These are phyloP conservation scores for Cervus canadensis DNA, from an alignment of 2,113 vertebrate genomes.

Conservation along the genomic window DNA sequence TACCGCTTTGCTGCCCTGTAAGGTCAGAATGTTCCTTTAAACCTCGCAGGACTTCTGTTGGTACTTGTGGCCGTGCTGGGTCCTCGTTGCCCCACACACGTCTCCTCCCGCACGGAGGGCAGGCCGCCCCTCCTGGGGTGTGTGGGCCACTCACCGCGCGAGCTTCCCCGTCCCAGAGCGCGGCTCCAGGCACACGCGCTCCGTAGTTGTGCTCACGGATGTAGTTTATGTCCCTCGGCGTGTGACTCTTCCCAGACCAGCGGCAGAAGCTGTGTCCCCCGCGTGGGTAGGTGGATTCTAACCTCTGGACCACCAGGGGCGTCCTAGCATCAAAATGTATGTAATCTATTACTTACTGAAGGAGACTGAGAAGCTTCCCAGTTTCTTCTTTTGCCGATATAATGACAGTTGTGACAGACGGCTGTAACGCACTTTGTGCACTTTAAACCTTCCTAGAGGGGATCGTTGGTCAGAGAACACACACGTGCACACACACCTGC, in stretches of 20 bases:
- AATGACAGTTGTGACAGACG: background rate
- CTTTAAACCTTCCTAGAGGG: background rate
- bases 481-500: background rate
- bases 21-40: background rate
- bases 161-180: background rate
- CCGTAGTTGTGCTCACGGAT: background rate
- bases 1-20: background rate
- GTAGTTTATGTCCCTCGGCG: rapidly evolving
- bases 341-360: background rate
- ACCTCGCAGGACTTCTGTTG: background rate
- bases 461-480: background rate
- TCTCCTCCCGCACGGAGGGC: background rate
- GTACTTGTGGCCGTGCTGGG: background rate
- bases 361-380: background rate
- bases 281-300: background rate
- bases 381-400: background rate
- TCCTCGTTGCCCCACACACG: background rate
- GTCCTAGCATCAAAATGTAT: background rate
- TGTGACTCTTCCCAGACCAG: background rate
- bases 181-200: background rate
- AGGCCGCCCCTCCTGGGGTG: rapidly evolving
- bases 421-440: background rate
- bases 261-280: background rate
- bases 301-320: background rate
- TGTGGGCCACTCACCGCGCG: rapidly evolving